Conservation (phyloP, 2,888 invertebrate species). For the Marasmarcha lunaedactyla region DNA sequence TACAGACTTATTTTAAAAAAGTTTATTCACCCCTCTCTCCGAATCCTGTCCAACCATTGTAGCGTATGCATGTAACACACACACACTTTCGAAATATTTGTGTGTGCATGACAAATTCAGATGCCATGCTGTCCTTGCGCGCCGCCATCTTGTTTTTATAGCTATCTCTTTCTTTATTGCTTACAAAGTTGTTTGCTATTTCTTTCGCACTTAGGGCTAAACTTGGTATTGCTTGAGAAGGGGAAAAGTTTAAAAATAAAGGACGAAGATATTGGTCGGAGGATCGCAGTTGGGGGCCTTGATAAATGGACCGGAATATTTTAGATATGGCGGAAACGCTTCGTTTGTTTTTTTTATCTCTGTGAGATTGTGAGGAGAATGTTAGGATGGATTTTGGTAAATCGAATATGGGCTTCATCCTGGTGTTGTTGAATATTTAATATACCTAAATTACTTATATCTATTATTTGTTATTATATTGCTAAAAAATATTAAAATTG, state of each 20-base stretch:
- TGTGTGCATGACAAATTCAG: conserved; percentile 45
- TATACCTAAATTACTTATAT: no score
- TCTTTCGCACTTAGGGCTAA: conserved; percentile 27
- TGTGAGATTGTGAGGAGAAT: background rate
- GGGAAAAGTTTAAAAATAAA: conserved; percentile 51
- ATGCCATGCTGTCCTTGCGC: conserved; percentile 33
- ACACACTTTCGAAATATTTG: conserved; percentile 30
- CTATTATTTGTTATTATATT: no score
- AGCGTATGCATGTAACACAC: conserved; percentile 16
- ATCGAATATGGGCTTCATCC: conserved; percentile 45
- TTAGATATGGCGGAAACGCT: background rate
- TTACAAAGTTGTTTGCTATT: conserved; percentile 9
- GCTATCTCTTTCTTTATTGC: conserved; percentile 31
- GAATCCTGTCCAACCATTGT: conserved; percentile 34
- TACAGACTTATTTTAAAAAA: no score
- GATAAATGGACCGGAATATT: conserved; percentile 2
- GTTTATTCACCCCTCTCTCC: conserved; percentile 30
- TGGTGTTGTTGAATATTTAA: conserved; percentile 20
- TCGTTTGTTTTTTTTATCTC: conserved; percentile 5
- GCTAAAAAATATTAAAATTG: no score
- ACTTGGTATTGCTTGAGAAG: conserved; percentile 49
- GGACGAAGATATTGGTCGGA: conserved; percentile 21
- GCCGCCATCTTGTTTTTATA: conserved; percentile 55
- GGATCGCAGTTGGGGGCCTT: background rate
- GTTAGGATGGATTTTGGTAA: background rate